Conservation (phyloP, 2,797 vertebrate genomes). For the Ficedula albicollis region DNA sequence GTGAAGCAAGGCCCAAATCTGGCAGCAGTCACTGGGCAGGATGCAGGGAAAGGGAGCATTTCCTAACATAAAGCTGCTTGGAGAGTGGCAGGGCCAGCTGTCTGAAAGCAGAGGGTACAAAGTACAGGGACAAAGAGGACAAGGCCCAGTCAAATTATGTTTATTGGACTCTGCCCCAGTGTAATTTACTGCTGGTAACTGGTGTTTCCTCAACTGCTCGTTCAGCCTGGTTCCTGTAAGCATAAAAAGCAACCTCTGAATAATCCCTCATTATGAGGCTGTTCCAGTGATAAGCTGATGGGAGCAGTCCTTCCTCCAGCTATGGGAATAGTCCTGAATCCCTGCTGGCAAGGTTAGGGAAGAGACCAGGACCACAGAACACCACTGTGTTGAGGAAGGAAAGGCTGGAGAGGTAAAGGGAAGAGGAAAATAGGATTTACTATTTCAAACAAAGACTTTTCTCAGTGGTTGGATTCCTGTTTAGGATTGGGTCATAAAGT, state of each 20-base stretch:
- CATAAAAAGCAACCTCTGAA: not conserved
- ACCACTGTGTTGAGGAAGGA: not conserved
- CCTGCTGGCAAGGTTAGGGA: not conserved
- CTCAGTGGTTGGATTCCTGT: not conserved
- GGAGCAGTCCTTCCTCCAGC: not conserved
- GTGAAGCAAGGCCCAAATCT: not conserved
- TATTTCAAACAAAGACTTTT: not conserved
- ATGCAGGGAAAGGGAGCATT: not conserved
- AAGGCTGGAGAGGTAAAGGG: not conserved
- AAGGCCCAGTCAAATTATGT: not conserved
- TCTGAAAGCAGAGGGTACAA: not conserved
- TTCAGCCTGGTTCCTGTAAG: not conserved
- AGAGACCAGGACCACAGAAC: not conserved
- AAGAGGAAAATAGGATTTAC: not conserved
- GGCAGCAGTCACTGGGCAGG: not conserved
- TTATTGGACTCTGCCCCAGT: not conserved
- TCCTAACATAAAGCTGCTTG: not conserved
- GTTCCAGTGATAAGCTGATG: not conserved
- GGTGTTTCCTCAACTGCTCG: not conserved
- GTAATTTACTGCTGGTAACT: not conserved
- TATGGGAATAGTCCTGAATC: rapidly evolving
- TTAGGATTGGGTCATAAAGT: not conserved
- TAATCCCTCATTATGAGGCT: not conserved
- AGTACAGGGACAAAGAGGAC: not conserved
- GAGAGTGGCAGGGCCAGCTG: not conserved